phyloP scores from a whole-genome alignment of 2,888 invertebrate genomes.

The Sarcophaga caerulescens region DNA sequence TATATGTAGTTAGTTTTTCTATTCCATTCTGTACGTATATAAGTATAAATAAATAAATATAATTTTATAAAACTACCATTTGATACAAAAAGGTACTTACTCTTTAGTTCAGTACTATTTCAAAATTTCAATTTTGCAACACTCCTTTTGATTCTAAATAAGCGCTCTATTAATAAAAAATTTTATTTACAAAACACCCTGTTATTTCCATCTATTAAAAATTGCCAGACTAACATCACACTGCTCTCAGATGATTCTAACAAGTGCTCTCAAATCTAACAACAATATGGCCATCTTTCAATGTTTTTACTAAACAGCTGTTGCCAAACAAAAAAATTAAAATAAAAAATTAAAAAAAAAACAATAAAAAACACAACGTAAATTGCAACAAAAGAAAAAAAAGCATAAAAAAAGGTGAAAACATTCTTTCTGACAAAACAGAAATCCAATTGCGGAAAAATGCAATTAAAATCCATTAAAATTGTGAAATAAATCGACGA shows the following conservation, averaged over 20 bases:
- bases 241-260: slow-evolving; percentile 30
- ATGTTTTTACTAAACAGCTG: slow-evolving; percentile 67
- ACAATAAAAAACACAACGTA: slow-evolving; percentile 31
- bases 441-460: slow-evolving; percentile 26
- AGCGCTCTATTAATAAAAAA: not conserved
- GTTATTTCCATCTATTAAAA: not conserved
- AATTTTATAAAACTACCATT: no score
- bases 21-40: no score
- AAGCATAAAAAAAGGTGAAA: slow-evolving; percentile 47
- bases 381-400: slow-evolving; percentile 48
- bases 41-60: no score
- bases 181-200: slow-evolving; percentile 14
- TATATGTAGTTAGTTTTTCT: no score
- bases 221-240: not conserved
- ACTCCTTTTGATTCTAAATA: slow-evolving; percentile 69
- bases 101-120: no score
- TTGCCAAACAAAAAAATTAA: slow-evolving; percentile 60
- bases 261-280: slow-evolving; percentile 22
- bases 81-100: no score
- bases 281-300: slow-evolving; percentile 69
- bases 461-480: slow-evolving; percentile 32
- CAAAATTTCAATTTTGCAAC: slow-evolving; percentile 17
- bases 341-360: slow-evolving; percentile 62
- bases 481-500: not conserved
- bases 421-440: slow-evolving; percentile 41